Evolutionary conservation across 1,140 invertebrate species (phyloP), one percentile per base, ranked within the genome.

Genomic region (Musca vetustissima): DNA sequence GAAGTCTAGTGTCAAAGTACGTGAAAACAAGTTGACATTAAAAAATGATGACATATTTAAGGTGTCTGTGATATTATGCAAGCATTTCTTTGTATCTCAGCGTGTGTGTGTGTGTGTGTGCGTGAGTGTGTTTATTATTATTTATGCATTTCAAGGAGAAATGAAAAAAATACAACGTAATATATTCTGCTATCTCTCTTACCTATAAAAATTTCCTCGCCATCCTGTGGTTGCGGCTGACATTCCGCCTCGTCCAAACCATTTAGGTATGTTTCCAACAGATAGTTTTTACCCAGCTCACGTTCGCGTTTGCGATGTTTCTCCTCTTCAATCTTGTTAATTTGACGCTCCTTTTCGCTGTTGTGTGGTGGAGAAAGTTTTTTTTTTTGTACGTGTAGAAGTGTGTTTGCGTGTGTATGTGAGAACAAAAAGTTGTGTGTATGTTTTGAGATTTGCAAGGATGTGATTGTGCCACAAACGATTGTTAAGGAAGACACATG

Each of bases 211-310:
- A 65, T 66, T 52, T 66, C 52, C 22, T 25, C 52, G 22, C 49
- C 65, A 68, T 64, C 52, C 14, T 66, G 64, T 15, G 43, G 48
- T 49, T 55, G 61, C 19, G 74, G 70, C 13, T 73, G 28, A 49
- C 74, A 81, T 52, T 84, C 79, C 6, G 79, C 82, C 55, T 85
- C 85, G 17, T 87, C 85, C 53, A 86, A 78, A 13, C 86, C 84
- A 53, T 86, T 86, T 1, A 93, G 82, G 75, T 94, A 94, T 0
- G 92, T 90, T 77, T 93, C 90, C 2, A 93, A 85, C 17, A 94
- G 85, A 79, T 94, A 94, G 81, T 94, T 92, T 48, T 89, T 89
- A 13, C 92, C 92, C 72, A 92, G 88, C 74, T 91, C 88, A 70
- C 89, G 86, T 79, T 91, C 88, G 52, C 92, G 83, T 1, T 84